These are phyloP conservation scores for human (Homo sapiens) DNA, from an alignment of 2,113 vertebrate species.

Conservation along the genomic window GRCh38 chr12:19630501-19631000, in stretches of 20 bases:
- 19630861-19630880: neutral
- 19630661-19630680: neutral
- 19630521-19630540: neutral
- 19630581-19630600: neutral
- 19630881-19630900: neutral
- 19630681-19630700: neutral
- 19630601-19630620: neutral
- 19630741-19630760: neutral
- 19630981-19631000: too few relatives aligned
- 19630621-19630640: neutral
- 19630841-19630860: conserved; percentile 11
- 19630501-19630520: too few relatives aligned
- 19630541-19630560: neutral
- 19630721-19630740: neutral
- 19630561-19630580: neutral
- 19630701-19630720: neutral
- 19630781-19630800: neutral
- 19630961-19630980: accelerated
- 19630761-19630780: neutral
- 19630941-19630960: too few relatives aligned
- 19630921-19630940: too few relatives aligned
- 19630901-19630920: too few relatives aligned
- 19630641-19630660: neutral
- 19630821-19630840: neutral
- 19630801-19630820: neutral